Evolutionary conservation across 2,888 invertebrate genomes (phyloP).

Genomic region (Lutraria lutraria): DNA sequence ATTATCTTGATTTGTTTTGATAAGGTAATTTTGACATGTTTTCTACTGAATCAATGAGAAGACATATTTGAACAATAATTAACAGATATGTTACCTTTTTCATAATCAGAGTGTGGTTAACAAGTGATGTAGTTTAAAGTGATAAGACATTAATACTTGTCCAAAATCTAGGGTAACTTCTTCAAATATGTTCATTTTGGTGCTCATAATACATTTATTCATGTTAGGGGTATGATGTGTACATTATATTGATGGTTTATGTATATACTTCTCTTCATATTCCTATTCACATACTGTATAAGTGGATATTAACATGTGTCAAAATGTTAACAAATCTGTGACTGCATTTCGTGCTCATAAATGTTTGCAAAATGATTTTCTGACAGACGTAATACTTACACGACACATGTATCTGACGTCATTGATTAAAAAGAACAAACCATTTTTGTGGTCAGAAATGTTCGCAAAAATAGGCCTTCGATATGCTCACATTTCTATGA

Average conservation of each 20-base stretch:
- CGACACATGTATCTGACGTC: no score
- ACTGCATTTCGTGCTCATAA: no score
- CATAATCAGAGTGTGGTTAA: no score
- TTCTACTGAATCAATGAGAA: not conserved
- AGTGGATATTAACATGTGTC: no score
- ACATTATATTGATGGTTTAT: not conserved
- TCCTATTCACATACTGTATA: no score
- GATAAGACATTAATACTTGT: not conserved
- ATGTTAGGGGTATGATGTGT: not conserved
- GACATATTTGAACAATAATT: not conserved
- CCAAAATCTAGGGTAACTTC: slow-evolving; percentile 3
- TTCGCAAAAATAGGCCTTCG: no score
- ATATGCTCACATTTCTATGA: no score
- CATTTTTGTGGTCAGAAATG: no score
- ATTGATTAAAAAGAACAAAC: no score
- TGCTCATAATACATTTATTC: slow-evolving; percentile 11
- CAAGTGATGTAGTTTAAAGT: not conserved
- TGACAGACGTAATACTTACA: no score
- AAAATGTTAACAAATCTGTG: no score
- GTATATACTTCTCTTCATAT: not conserved
- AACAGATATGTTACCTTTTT: not conserved
- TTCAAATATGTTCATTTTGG: not conserved
- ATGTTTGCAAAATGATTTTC: no score
- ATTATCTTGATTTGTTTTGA: not conserved
- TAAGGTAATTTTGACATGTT: not conserved